Base-by-base conservation (phyloP, 2,888 invertebrate species). In the Alcis repandata region DNA sequence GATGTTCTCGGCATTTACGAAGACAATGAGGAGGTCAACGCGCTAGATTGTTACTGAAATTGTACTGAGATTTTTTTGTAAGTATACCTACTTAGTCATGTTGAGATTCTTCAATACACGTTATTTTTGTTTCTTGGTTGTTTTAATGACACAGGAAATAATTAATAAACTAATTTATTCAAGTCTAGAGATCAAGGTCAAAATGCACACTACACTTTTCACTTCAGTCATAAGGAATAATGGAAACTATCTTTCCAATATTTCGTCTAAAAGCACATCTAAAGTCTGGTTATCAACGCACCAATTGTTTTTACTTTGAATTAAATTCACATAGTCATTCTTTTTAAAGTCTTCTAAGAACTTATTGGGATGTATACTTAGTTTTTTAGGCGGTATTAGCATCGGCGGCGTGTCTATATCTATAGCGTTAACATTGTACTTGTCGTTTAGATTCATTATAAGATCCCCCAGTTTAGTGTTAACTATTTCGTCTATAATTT, bases 31-130 rank as follows among this genome's bases (percentile, higher is more conserved):
- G 94, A 95, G 67, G 87, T 94, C 0, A 96, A 96, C 77, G 89
- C 92, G 32, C 94, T 96, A 91, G 97, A 97, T 89, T 97, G 96
- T 88, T 97, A 97, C 78, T 96, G 84, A 84, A 69, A 73, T 74
- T 76, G 43, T 57, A 52, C 15, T 61, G 59, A 64, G 54, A 64
- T 69, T 68, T 38, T 69, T 68, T 38, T 19, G 9, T 59, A 46
- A 63, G 52, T 45, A 19, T 51, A 27, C 27, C 2, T 27, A 27
- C 27, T 27, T 27, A 27, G 27, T 27, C 27, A 27, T 27, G 6
- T 51, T 63, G 52, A 58, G 59, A 60, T 63, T 70, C 41, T 65
- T 40, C 13, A 68, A 58, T 66, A 67, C 33, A 58, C 13, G 45
- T 63, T 66, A 54, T 56, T 58, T 11, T 56, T 64, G 19, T 51